Conservation (phyloP, 2,888 invertebrate genomes). For the Alcis repandata region DNA sequence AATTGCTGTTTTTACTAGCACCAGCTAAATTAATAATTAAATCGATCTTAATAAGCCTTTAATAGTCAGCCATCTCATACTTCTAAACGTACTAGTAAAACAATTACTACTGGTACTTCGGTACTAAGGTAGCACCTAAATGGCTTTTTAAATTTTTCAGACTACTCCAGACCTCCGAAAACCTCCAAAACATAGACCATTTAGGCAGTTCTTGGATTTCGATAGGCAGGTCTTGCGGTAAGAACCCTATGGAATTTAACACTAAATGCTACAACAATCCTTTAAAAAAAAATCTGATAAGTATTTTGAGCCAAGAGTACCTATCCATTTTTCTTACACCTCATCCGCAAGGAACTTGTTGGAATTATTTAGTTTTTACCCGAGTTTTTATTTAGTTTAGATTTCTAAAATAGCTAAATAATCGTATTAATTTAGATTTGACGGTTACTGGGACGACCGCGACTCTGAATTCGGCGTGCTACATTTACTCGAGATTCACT, state of each 20-base stretch:
- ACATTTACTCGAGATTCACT: constrained; percentile 92
- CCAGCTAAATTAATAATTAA: no score
- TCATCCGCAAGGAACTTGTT: no score
- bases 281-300: no score
- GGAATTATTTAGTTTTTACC: no score
- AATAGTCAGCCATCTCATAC: no score
- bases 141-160: constrained; percentile 56
- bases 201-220: constrained; percentile 93
- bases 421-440: constrained; percentile 84
- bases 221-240: constrained; percentile 89
- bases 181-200: constrained; percentile 86
- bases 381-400: background rate
- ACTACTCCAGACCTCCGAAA: constrained; percentile 57
- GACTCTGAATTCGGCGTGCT: constrained; percentile 91
- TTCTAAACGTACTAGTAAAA: no score
- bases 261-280: no score
- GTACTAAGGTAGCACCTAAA: background rate
- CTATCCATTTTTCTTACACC: no score
- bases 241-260: constrained; percentile 3
- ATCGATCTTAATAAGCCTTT: no score
- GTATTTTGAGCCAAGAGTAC: no score
- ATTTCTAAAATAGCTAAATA: background rate
- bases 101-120: no score
- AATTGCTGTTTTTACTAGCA: no score
- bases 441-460: constrained; percentile 96